Evolutionary conservation across 2,113 vertebrate species (phyloP).

Genomic region (Sylvietta virens): DNA sequence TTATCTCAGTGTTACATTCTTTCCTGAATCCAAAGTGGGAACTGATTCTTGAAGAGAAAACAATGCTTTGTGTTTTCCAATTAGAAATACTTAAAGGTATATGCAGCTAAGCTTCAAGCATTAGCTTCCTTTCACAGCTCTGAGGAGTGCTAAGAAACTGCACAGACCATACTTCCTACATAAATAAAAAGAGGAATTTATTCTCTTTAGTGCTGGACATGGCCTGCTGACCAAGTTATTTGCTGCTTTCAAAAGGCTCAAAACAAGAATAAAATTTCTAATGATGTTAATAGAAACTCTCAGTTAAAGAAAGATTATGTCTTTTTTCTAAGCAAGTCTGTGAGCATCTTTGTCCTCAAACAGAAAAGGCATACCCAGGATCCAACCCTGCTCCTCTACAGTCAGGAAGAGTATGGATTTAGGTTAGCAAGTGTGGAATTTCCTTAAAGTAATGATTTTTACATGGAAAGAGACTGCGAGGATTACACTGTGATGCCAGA

Average conservation of each 20-base stretch:
- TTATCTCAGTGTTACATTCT: constrained; percentile 50
- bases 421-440: background rate
- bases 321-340: background rate
- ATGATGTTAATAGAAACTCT: background rate
- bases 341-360: background rate
- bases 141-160: constrained; percentile 36
- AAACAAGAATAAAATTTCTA: background rate
- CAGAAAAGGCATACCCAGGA: background rate
- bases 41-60: constrained; percentile 47
- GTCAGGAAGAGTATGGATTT: background rate
- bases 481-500: background rate
- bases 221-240: background rate
- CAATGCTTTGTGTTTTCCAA: constrained; percentile 50
- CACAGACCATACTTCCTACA: background rate
- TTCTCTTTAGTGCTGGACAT: background rate
- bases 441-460: background rate
- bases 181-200: constrained; percentile 6
- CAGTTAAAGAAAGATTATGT: background rate
- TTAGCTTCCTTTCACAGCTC: constrained; percentile 8
- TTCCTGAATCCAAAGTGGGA: constrained; percentile 46
- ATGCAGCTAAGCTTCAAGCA: constrained; percentile 15
- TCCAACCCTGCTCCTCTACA: background rate
- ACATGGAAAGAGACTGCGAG: background rate
- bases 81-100: constrained; percentile 31
- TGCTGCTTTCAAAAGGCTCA: background rate